Percentiles rank a stretch among this genome's conserved stretches.
Evolutionary conservation across 1,140 invertebrate genomes (phyloP).

Genomic region (Subanguina moxae): DNA sequence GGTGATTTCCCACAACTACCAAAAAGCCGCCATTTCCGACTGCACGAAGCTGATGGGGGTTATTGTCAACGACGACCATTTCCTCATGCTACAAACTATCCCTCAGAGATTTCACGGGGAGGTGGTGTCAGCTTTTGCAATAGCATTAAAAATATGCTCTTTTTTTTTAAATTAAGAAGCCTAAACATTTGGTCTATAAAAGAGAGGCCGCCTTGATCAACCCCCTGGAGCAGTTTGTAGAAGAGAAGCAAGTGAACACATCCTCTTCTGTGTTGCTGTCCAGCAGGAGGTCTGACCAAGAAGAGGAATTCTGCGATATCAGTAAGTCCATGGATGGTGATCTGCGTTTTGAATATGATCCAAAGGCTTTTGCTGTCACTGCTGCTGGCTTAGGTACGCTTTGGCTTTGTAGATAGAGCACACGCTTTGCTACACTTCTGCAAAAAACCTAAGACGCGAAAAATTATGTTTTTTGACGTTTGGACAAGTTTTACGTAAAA

Average conservation of each 20-base stretch:
- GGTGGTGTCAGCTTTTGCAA: neutral
- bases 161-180: conserved; percentile 6
- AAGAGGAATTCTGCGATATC: conserved; percentile 53
- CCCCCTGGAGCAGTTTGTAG: conserved; percentile 37
- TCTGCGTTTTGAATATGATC: conserved; percentile 13
- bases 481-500: too few relatives aligned
- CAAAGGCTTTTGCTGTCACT: conserved; percentile 14
- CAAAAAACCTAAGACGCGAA: too few relatives aligned
- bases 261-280: conserved; percentile 28
- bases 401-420: conserved; percentile 13
- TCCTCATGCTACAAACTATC: conserved; percentile 56
- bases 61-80: conserved; percentile 53
- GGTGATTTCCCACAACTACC: conserved; percentile 46
- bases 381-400: conserved; percentile 21
- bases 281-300: neutral
- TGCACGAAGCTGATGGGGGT: conserved; percentile 51
- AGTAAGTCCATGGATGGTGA: conserved; percentile 45
- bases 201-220: conserved; percentile 42
- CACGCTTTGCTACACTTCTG: neutral
- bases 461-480: too few relatives aligned
- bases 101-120: conserved; percentile 36
- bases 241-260: conserved; percentile 24
- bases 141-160: too few relatives aligned
- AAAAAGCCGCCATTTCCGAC: conserved; percentile 53
- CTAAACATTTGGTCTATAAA: conserved; percentile 54